These are phyloP conservation scores for Eurypyga helias DNA, from an alignment of 2,113 vertebrate species.

Conservation along the genomic window DNA sequence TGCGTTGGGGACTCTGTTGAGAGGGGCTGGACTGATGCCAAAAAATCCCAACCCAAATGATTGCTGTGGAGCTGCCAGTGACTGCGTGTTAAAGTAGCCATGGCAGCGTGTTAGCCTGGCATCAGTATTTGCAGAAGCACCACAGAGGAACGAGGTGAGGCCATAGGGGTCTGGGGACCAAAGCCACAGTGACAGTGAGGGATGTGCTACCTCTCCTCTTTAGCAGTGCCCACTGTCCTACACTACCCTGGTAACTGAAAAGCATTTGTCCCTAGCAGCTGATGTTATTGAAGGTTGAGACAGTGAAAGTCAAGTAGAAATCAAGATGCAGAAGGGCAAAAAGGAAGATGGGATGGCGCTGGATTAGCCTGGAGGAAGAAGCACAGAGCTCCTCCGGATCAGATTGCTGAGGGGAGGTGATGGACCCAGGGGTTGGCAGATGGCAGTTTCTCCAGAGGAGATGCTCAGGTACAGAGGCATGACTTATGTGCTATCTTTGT, in stretches of 20 bases:
- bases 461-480: neutral
- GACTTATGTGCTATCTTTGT: neutral
- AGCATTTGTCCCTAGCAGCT: neutral
- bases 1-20: neutral
- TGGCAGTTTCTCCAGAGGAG: rapidly evolving
- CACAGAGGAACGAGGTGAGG: rapidly evolving
- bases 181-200: rapidly evolving
- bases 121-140: neutral
- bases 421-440: neutral
- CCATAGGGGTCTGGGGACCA: rapidly evolving
- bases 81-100: neutral
- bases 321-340: neutral
- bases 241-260: rapidly evolving
- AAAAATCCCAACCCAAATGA: neutral
- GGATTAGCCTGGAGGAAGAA: neutral
- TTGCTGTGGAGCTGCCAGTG: rapidly evolving
- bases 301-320: neutral
- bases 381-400: neutral
- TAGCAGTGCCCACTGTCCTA: rapidly evolving
- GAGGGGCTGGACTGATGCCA: neutral
- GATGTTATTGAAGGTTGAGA: neutral
- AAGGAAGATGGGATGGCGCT: neutral
- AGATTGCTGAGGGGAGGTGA: neutral
- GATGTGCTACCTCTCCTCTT: neutral
- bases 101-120: neutral